Percentiles rank a stretch among this genome's conserved stretches.
Evolutionary conservation across 2,888 invertebrate species (phyloP).

Genomic region (Prosopocoilus inquinatus): DNA sequence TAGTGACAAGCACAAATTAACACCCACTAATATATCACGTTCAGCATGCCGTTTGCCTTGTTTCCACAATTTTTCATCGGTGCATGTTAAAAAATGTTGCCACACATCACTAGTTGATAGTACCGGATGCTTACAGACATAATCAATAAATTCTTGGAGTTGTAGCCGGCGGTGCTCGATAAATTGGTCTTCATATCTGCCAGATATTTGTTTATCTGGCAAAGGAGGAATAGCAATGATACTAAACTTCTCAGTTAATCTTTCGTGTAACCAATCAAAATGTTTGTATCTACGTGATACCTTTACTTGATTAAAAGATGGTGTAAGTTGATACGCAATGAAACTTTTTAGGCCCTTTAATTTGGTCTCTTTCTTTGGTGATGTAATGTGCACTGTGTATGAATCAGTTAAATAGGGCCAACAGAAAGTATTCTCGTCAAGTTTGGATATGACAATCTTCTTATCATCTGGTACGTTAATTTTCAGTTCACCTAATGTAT

Average conservation of each 20-base stretch:
- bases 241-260: conserved; percentile 90
- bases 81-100: conserved; percentile 96
- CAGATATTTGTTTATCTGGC: conserved; percentile 97
- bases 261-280: conserved; percentile 97
- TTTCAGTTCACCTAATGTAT: conserved; percentile 75
- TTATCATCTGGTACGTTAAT: conserved; percentile 68
- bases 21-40: conserved; percentile 85
- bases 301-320: conserved; percentile 91
- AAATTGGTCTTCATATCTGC: conserved; percentile 95
- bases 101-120: conserved; percentile 89
- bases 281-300: conserved; percentile 96
- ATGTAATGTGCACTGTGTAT: conserved; percentile 85
- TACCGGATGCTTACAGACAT: conserved; percentile 95
- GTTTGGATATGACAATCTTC: conserved; percentile 69
- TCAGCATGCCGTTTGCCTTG: conserved; percentile 93
- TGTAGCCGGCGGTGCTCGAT: conserved; percentile 93
- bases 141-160: conserved; percentile 93
- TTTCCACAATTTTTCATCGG: conserved; percentile 98
- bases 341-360: conserved; percentile 96
- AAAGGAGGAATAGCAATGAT: conserved; percentile 94
- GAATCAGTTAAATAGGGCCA: conserved; percentile 72
- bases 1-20: conserved; percentile 87
- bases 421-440: conserved; percentile 66
- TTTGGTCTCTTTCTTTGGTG: conserved; percentile 96
- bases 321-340: conserved; percentile 94